Percentiles rank a stretch among this genome's conserved stretches.
Evolutionary conservation across 2,113 vertebrate genomes (phyloP).

Genomic region (Gymnarchus niloticus): DNA sequence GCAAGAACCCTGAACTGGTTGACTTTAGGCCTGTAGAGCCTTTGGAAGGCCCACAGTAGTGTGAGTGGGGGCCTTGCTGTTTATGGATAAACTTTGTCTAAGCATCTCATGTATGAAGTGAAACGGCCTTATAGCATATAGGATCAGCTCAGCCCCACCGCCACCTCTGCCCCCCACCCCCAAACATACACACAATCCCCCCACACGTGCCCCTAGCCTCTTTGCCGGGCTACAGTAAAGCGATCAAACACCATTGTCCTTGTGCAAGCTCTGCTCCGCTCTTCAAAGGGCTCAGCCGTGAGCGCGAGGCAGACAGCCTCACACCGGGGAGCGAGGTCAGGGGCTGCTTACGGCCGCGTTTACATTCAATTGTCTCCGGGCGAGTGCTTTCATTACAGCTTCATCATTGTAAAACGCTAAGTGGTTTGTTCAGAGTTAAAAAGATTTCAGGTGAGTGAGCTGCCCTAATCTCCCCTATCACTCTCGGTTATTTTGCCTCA

Average conservation of each 20-base stretch:
- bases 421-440: constrained; percentile 30
- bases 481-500: constrained; percentile 2
- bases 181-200: neutral
- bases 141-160: neutral
- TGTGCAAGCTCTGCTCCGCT: constrained; percentile 28
- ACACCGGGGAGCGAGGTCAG: constrained; percentile 23
- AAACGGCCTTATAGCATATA: neutral
- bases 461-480: neutral
- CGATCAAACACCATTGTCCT: constrained; percentile 36
- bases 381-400: constrained; percentile 39
- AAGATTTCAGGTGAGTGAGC: constrained; percentile 20
- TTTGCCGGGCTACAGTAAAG: constrained; percentile 21
- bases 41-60: neutral
- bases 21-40: neutral
- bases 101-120: neutral
- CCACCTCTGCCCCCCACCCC: constrained; percentile 21
- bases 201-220: neutral
- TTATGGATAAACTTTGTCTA: neutral
- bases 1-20: neutral
- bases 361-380: constrained; percentile 44
- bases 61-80: neutral
- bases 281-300: constrained; percentile 33
- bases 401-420: constrained; percentile 33
- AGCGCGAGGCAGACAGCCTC: constrained; percentile 39
- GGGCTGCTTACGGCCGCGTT: constrained; percentile 36